Percentiles rank a stretch among this genome's conserved stretches.
Evolutionary conservation across 2,888 invertebrate genomes (phyloP).

Genomic region (Microdon myrmicae): DNA sequence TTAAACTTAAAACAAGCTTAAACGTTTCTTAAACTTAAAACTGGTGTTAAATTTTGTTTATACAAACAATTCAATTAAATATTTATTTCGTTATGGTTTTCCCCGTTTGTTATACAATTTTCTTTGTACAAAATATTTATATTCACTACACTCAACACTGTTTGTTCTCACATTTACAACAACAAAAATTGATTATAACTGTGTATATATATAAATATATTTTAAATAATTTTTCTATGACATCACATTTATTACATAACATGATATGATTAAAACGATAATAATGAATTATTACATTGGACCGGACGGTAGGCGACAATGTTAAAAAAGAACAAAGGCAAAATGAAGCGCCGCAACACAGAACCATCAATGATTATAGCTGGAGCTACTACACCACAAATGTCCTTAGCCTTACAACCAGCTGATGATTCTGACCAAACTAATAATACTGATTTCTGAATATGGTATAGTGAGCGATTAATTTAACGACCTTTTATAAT

Average conservation of each 20-base stretch:
- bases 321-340: slow-evolving; percentile 97
- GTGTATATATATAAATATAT: slow-evolving; percentile 4
- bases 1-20: too few relatives aligned
- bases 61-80: too few relatives aligned
- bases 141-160: slow-evolving; percentile 9
- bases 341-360: slow-evolving; percentile 96
- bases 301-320: slow-evolving; percentile 88
- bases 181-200: slow-evolving; percentile 7
- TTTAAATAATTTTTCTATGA: too few relatives aligned
- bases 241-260: too few relatives aligned
- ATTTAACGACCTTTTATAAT: slow-evolving; percentile 69
- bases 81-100: too few relatives aligned
- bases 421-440: slow-evolving; percentile 62
- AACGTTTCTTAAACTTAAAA: too few relatives aligned
- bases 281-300: slow-evolving; percentile 49
- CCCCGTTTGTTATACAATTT: too few relatives aligned
- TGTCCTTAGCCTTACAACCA: slow-evolving; percentile 67
- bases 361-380: slow-evolving; percentile 79
- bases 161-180: slow-evolving; percentile 10
- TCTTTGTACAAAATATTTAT: slow-evolving; percentile 13
- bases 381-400: slow-evolving; percentile 64
- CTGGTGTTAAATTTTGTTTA: too few relatives aligned
- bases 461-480: slow-evolving; percentile 79
- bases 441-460: slow-evolving; percentile 73
- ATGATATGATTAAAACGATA: too few relatives aligned